These are phyloP conservation scores for Oligia strigilis DNA, from an alignment of 2,888 invertebrate genomes.

Conservation along the genomic window DNA sequence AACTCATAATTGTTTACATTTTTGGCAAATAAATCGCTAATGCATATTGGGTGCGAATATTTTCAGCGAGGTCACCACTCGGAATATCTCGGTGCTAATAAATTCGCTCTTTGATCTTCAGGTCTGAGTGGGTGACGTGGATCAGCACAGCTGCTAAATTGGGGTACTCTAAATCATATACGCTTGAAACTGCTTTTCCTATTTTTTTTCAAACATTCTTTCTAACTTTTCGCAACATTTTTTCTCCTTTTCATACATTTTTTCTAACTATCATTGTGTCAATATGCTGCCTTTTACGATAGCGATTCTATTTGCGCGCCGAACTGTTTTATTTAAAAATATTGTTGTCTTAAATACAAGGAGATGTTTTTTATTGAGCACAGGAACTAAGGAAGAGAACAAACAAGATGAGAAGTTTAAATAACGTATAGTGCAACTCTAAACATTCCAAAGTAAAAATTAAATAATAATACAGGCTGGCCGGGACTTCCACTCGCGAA, in stretches of 20 bases:
- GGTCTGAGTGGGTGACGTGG: slow-evolving; percentile 65
- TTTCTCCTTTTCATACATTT: background rate
- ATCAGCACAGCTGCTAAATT: slow-evolving; percentile 63
- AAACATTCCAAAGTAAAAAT: background rate
- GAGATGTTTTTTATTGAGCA: background rate
- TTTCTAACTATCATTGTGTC: slow-evolving; percentile 4
- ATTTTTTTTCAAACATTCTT: slow-evolving; percentile 4
- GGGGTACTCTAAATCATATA: slow-evolving; percentile 50
- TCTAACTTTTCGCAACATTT: background rate
- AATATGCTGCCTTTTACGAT: background rate
- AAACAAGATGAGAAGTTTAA: background rate
- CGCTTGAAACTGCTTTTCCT: slow-evolving; percentile 5
- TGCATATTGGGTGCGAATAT: background rate
- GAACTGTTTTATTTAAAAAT: background rate
- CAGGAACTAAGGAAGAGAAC: background rate
- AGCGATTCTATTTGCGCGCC: background rate
- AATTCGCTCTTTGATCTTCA: slow-evolving; percentile 37
- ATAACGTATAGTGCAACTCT: background rate
- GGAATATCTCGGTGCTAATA: background rate
- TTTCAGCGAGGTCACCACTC: background rate
- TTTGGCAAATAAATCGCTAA: too few relatives aligned
- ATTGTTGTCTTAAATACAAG: background rate
- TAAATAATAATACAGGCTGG: background rate
- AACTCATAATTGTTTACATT: too few relatives aligned
- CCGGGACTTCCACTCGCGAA: too few relatives aligned